Evolutionary conservation across 2,888 invertebrate species (phyloP).

Genomic region (Apamea monoglypha): DNA sequence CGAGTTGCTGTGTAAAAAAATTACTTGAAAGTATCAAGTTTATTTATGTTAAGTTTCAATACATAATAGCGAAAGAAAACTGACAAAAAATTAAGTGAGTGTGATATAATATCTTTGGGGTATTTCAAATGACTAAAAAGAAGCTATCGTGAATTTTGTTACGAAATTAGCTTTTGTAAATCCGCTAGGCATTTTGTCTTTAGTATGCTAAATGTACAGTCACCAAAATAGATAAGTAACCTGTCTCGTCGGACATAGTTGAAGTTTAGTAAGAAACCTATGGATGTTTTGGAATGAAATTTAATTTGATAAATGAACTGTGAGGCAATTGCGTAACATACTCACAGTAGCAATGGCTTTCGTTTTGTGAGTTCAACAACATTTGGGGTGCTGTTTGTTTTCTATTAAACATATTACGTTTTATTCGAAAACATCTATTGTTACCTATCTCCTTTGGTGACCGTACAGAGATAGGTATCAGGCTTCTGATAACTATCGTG

Average conservation of each 20-base stretch:
- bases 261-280: background rate
- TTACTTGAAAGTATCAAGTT: constrained; percentile 42
- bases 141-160: constrained; percentile 35
- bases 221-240: background rate
- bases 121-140: constrained; percentile 38
- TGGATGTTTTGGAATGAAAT: background rate
- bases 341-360: no score
- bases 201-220: constrained; percentile 21
- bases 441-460: background rate
- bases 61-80: constrained; percentile 21
- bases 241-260: background rate
- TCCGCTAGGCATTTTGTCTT: constrained; percentile 19
- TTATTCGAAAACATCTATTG: background rate
- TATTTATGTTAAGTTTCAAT: constrained; percentile 34
- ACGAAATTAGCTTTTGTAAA: constrained; percentile 39
- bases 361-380: no score
- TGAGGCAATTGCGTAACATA: no score
- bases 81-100: constrained; percentile 8
- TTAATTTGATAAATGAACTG: background rate
- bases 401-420: no score
- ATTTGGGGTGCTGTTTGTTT: no score
- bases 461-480: constrained; percentile 38
- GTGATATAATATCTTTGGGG: constrained; percentile 46
- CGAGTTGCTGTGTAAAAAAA: constrained; percentile 55
- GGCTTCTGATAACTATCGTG: constrained; percentile 52